Evolutionary conservation across 1,140 invertebrate species (phyloP).

Genomic region (Drosophila pandora): DNA sequence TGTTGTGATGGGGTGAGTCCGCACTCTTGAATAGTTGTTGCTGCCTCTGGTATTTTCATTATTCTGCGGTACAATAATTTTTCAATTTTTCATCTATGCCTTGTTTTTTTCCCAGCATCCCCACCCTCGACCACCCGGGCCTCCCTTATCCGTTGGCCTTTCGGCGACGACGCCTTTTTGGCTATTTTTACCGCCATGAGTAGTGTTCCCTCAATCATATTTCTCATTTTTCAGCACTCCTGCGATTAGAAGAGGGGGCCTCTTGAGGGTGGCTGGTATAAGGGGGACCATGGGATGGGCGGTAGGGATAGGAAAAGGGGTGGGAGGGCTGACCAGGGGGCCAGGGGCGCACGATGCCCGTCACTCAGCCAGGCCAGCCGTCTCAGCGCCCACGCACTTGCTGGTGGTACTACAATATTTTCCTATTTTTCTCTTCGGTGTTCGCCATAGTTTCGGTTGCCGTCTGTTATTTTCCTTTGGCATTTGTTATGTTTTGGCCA

Average conservation of each 20-base stretch:
- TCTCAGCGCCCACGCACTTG: constrained; percentile 60
- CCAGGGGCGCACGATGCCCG: constrained; percentile 34
- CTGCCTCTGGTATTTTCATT: constrained; percentile 33
- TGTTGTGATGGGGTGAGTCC: constrained; percentile 36
- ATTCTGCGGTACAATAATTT: constrained; percentile 69
- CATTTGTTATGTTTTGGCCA: constrained; percentile 66
- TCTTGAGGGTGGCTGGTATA: neutral
- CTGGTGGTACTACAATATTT: constrained; percentile 19
- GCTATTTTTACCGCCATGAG: constrained; percentile 74
- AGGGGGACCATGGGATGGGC: neutral
- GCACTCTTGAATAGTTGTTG: constrained; percentile 23
- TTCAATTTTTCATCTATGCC: constrained; percentile 59
- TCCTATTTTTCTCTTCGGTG: constrained; percentile 16
- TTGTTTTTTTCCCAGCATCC: constrained; percentile 19
- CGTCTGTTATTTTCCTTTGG: constrained; percentile 50
- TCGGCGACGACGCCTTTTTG: constrained; percentile 37
- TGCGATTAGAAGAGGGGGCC: constrained; percentile 25
- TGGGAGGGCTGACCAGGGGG: neutral
- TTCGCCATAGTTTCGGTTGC: constrained; percentile 47
- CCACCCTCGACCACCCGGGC: constrained; percentile 9
- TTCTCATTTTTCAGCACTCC: constrained; percentile 71
- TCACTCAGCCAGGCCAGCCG: constrained; percentile 39
- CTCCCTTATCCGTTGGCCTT: constrained; percentile 7
- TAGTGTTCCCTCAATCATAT: constrained; percentile 77
- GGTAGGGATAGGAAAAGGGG: constrained; percentile 7